Evolutionary conservation across 2,113 vertebrate species (phyloP).

Genomic region (Platichthys flesus): DNA sequence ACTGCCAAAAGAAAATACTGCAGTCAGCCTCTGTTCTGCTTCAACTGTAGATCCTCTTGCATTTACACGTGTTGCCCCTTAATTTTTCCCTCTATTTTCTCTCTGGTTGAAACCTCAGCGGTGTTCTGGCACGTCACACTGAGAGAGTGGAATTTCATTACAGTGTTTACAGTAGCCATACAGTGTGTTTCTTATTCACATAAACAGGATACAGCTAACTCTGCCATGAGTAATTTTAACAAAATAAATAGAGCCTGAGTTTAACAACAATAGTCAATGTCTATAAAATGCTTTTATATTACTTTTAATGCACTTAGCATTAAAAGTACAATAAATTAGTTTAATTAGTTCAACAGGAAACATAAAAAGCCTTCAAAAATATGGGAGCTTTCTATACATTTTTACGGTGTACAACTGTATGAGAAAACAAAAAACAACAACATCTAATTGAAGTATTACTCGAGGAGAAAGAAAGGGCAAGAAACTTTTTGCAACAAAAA

Average conservation of each 20-base stretch:
- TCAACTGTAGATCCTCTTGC: slow-evolving; percentile 31
- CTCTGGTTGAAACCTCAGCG: background rate
- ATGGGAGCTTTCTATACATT: no score
- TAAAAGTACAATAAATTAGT: background rate
- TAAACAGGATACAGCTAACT: background rate
- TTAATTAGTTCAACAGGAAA: background rate
- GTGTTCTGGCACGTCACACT: background rate
- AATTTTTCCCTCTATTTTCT: background rate
- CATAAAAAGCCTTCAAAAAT: background rate
- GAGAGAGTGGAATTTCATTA: background rate
- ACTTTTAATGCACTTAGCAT: no score
- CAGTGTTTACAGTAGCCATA: background rate
- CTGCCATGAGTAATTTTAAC: background rate
- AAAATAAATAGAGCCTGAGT: background rate
- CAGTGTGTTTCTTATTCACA: background rate
- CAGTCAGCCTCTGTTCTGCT: slow-evolving; percentile 46
- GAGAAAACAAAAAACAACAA: no score
- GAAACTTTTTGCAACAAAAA: no score
- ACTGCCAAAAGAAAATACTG: slow-evolving; percentile 60
- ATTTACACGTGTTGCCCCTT: slow-evolving; percentile 6
- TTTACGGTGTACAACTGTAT: no score
- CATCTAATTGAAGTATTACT: no score
- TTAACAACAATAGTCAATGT: background rate
- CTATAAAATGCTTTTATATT: background rate
- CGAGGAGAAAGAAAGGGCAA: no score